These are phyloP conservation scores for Cheirogaleus major DNA, from an alignment of 2,797 vertebrate genomes.

Conservation along the genomic window DNA sequence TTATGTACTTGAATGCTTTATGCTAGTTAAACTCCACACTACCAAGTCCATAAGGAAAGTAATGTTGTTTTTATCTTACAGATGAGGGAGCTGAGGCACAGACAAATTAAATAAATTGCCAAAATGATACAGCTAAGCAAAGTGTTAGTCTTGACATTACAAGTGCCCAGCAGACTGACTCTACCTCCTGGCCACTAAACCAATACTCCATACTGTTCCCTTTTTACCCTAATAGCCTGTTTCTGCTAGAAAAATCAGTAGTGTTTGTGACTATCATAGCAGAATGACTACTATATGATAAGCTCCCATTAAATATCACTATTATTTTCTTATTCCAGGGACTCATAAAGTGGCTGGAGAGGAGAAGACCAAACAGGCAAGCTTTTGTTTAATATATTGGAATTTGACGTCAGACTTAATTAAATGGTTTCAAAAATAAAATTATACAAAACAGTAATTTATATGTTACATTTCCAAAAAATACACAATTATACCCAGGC, in stretches of 20 bases:
- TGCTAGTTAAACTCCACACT: not conserved
- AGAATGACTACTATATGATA: not conserved
- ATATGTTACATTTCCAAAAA: not conserved
- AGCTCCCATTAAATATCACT: not conserved
- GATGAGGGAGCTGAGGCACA: not conserved
- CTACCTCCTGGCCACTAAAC: not conserved
- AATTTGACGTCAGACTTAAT: not conserved
- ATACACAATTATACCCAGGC: not conserved
- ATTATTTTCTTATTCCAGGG: not conserved
- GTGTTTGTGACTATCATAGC: not conserved
- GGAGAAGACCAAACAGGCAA: not conserved
- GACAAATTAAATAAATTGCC: not conserved
- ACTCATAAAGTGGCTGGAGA: not conserved
- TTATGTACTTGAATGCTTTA: not conserved
- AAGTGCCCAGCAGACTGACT: not conserved
- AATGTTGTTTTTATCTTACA: not conserved
- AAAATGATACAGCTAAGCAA: not conserved
- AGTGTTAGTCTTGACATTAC: not conserved
- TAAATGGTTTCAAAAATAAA: constrained; percentile 23
- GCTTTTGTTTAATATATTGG: not conserved
- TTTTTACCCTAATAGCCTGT: not conserved
- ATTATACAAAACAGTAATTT: not conserved
- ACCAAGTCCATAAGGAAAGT: not conserved
- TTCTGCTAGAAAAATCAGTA: not conserved
- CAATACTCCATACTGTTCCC: not conserved